Percentiles rank a stretch among this genome's conserved stretches.
Evolutionary conservation across 2,797 vertebrate species (phyloP).

Genomic region (Lepus townsendii): DNA sequence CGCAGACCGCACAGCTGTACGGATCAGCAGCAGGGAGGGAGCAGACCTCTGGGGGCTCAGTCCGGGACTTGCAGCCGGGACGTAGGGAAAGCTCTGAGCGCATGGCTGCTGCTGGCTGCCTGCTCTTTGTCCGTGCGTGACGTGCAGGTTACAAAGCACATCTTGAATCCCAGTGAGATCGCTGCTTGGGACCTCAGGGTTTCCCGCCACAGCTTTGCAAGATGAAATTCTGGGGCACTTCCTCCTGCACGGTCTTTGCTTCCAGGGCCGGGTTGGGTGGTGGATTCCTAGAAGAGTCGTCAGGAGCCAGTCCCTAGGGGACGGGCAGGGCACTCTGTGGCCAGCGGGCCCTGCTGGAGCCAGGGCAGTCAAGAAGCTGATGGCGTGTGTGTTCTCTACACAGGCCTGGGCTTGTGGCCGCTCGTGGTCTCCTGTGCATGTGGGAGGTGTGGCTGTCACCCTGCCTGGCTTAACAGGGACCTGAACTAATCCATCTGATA

Average conservation of each 20-base stretch:
- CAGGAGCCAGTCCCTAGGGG: background rate
- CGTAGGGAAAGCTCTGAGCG: background rate
- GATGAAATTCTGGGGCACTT: background rate
- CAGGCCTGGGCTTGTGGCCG: background rate
- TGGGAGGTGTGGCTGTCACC: background rate
- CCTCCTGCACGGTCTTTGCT: background rate
- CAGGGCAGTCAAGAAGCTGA: background rate
- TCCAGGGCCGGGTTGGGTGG: background rate
- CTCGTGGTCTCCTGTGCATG: too few relatives aligned
- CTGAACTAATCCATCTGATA: background rate
- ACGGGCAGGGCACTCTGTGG: background rate
- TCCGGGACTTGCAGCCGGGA: background rate
- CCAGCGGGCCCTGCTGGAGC: background rate
- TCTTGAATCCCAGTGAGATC: background rate
- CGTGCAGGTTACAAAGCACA: background rate
- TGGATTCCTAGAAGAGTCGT: background rate
- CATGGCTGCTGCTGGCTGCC: background rate
- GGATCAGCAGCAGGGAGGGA: background rate
- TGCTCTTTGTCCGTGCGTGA: fast-evolving
- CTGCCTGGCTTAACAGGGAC: background rate
- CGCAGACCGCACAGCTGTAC: too few relatives aligned
- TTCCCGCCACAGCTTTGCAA: background rate
- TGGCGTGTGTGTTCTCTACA: background rate
- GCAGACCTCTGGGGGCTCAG: too few relatives aligned
- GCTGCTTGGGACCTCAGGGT: background rate